phyloP scores from a whole-genome alignment of 2,888 invertebrate species.

The Pandemis corylana region DNA sequence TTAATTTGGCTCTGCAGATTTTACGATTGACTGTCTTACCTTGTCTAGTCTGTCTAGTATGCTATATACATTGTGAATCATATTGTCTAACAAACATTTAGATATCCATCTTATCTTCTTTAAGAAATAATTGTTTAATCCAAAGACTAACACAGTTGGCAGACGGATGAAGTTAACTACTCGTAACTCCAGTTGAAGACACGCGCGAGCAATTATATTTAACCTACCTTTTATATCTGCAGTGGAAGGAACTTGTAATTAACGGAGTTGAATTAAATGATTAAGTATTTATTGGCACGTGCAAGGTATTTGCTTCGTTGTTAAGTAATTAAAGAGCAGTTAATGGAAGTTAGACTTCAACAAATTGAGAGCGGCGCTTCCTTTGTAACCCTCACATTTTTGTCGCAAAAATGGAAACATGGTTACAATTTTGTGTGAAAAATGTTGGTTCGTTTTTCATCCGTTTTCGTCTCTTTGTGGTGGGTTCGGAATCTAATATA shows the following conservation, averaged over 20 bases:
- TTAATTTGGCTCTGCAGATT: too few species aligned
- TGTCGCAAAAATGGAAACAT: too few species aligned
- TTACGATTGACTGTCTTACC: background rate
- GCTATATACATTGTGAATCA: background rate
- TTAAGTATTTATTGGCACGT: background rate
- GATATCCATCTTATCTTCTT: background rate
- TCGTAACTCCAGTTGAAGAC: constrained; percentile 1
- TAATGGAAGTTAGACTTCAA: background rate
- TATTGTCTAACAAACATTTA: background rate
- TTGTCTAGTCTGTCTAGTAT: background rate
- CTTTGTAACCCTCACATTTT: too few species aligned
- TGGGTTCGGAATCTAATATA: too few species aligned
- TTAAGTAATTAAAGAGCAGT: background rate
- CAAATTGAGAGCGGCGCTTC: too few species aligned
- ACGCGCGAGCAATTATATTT: constrained; percentile 32
- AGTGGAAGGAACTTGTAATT: constrained; percentile 35
- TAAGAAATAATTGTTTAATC: constrained; percentile 5
- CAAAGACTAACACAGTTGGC: background rate
- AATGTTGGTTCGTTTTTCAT: too few species aligned
- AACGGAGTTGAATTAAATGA: constrained; percentile 6
- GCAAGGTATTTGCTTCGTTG: background rate
- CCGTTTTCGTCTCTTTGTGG: too few species aligned
- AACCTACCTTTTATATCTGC: background rate
- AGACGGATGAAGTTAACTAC: background rate
- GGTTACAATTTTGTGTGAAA: too few species aligned